These are phyloP conservation scores for Scytalopus superciliaris DNA, from an alignment of 2,113 vertebrate genomes.

Conservation along the genomic window DNA sequence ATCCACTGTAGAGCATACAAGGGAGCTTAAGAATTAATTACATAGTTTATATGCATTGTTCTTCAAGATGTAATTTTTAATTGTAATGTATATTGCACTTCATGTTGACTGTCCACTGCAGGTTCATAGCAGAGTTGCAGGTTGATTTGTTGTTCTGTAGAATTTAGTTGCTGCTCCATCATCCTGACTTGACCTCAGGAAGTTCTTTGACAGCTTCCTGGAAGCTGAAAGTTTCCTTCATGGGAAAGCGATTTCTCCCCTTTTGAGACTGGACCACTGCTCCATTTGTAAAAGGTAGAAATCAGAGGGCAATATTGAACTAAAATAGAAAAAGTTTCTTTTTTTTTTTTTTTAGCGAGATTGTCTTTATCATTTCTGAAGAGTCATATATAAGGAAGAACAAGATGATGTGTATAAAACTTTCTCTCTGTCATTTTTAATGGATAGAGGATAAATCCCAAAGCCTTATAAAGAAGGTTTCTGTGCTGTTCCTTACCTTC, in stretches of 20 bases:
- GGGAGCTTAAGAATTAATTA: conserved; percentile 51
- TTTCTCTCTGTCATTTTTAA: background rate
- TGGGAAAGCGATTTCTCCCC: background rate
- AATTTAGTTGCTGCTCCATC: background rate
- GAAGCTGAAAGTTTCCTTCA: background rate
- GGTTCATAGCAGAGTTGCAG: conserved; percentile 7
- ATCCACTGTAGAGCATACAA: background rate
- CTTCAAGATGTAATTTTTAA: conserved; percentile 61
- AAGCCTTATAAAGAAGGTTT: background rate
- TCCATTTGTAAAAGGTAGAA: background rate
- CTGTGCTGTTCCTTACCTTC: background rate
- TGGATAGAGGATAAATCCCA: background rate
- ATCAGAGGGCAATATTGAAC: background rate
- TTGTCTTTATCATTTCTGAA: background rate
- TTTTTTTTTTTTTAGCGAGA: background rate
- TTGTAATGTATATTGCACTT: conserved; percentile 22
- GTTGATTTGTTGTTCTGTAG: conserved; percentile 14
- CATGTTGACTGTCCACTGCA: background rate
- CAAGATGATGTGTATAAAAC: background rate
- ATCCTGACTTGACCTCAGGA: background rate
- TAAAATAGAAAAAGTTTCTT: background rate
- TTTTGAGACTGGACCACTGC: background rate
- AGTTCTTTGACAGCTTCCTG: background rate
- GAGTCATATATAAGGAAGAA: background rate
- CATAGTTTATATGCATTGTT: conserved; percentile 26